phyloP scores from a whole-genome alignment of 2,797 vertebrate species.

The Denticeps clupeoides region DNA sequence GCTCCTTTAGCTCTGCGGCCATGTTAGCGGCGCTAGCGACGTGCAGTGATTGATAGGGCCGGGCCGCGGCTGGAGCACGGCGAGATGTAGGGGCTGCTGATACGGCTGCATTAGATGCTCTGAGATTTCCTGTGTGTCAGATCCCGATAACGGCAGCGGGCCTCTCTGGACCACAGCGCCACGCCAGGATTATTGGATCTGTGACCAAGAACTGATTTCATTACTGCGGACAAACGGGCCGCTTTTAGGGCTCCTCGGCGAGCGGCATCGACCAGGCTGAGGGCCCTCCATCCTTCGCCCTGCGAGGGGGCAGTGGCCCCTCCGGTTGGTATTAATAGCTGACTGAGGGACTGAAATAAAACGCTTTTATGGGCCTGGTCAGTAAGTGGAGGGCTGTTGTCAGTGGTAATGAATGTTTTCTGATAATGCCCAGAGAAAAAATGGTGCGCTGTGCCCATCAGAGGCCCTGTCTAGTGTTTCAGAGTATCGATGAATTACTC shows the following conservation, averaged over 20 bases:
- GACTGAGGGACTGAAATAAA: background rate
- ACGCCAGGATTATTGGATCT: background rate
- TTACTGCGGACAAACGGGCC: background rate
- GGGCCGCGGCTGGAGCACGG: slow-evolving; percentile 47
- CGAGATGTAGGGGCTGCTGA: slow-evolving; percentile 64
- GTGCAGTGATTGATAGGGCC: slow-evolving; percentile 61
- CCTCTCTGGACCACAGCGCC: slow-evolving; percentile 2
- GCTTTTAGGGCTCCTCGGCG: background rate
- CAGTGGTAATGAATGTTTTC: slow-evolving; percentile 25
- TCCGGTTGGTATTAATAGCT: background rate
- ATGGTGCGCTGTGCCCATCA: slow-evolving; percentile 18
- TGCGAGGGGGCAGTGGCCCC: no score
- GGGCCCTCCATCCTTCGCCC: no score
- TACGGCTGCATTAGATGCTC: slow-evolving; percentile 59
- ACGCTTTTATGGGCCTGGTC: background rate
- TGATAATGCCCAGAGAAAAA: slow-evolving; percentile 26
- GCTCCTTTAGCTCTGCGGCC: no score
- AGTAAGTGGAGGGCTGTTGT: slow-evolving; percentile 11
- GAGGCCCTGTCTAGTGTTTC: slow-evolving; percentile 30
- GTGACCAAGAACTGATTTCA: background rate
- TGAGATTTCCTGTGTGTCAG: slow-evolving; percentile 65
- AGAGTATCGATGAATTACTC: slow-evolving; percentile 31
- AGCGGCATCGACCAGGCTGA: no score
- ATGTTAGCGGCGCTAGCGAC: slow-evolving; percentile 5
- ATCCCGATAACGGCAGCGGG: slow-evolving; percentile 54